Conservation (phyloP, 2,113 vertebrate genomes). For the Potamarius usumacintae region DNA sequence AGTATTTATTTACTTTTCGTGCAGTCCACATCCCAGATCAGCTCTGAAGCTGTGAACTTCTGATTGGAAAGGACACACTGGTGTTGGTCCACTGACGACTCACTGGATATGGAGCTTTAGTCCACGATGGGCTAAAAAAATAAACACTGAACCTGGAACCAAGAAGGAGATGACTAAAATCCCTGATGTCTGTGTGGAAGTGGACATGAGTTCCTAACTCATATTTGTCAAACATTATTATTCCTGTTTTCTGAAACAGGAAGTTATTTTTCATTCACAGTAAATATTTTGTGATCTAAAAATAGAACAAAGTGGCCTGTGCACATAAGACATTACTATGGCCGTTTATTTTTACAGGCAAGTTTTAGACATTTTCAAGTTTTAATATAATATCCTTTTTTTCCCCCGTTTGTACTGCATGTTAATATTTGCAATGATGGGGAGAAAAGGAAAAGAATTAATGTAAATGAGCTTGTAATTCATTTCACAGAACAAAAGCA, state of each 20-base stretch:
- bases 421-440: constrained; percentile 3
- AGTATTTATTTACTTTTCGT: constrained; percentile 5
- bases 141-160: not conserved
- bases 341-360: constrained; percentile 3
- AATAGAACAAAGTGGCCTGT: constrained; percentile 19
- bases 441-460: not conserved
- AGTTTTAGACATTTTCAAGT: not conserved
- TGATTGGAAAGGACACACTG: not conserved
- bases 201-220: not conserved
- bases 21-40: not conserved
- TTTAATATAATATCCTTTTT: not conserved
- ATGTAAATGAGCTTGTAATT: not conserved
- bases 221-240: not conserved
- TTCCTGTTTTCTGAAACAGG: not conserved
- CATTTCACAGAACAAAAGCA: not conserved
- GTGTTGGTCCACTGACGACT: not conserved
- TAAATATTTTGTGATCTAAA: not conserved
- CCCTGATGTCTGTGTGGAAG: not conserved
- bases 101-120: not conserved
- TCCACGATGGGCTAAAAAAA: not conserved
- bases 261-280: not conserved
- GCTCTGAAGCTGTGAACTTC: not conserved
- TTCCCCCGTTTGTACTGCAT: not conserved
- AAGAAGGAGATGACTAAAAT: not conserved
- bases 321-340: not conserved